Evolutionary conservation across 2,113 vertebrate species (phyloP), one percentile per base, ranked within the genome.

Genomic region (Rhipidura dahli): DNA sequence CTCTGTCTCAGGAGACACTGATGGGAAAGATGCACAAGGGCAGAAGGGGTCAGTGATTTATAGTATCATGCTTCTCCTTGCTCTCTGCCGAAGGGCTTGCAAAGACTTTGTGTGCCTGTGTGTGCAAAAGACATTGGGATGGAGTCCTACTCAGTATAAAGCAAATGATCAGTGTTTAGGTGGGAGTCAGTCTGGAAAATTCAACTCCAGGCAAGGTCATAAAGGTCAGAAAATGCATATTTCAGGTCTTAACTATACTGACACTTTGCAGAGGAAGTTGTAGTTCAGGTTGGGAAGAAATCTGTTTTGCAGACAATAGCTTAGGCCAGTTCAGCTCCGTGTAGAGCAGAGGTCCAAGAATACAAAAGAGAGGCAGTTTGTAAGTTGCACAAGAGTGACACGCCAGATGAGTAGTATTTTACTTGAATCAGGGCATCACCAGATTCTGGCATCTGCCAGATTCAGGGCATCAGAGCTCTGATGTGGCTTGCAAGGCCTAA

Each of bases 31-130:
- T 33, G 20, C 5, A 5, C 13, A 63, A 53, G 11, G 42, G 42
- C 45, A 59, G 61, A 80, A 50, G 5, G 5, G 7, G 15, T 71
- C 33, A 51, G 15, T 1, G 0, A 11, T 78, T 90, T 69, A 23
- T 11, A 13, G 20, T 22, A 12, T 21, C 0, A 4, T 0, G 0
- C 39, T 57, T 42, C 18, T 70, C 22, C 61, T 56, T 21, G 9
- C 8, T 56, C 50, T 70, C n/a, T 76, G 8, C 42, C 28, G n/a
- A 77, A 91, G 44, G 20, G 14, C n/a, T 72, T 80, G 10, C 42
- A 53, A 19, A n/a, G 1, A 1, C 23, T 27, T 7, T 9, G 3
- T 47, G 4, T 22, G 40, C 10, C 23, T 27, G 7, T 9, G 3
- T 47, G 4, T 22, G 40, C 10, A 44, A 30, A 68, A 57, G 7